Evolutionary conservation across 1,140 invertebrate genomes (phyloP).

Genomic region (Ceratosolen solmsi): DNA sequence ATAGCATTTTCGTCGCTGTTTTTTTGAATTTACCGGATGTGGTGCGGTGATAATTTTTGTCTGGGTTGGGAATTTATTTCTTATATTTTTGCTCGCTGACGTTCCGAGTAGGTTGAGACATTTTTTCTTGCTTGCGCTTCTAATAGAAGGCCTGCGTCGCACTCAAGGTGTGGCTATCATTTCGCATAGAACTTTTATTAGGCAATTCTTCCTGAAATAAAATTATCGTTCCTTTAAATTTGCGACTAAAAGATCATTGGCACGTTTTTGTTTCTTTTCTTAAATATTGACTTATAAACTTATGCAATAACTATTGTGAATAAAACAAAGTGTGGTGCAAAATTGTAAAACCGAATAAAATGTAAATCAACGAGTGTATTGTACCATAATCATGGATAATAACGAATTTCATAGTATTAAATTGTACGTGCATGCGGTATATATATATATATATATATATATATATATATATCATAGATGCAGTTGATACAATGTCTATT

Average conservation of each 20-base stretch:
- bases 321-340: too few species aligned
- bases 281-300: too few species aligned
- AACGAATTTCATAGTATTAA: too few species aligned
- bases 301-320: too few species aligned
- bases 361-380: too few species aligned
- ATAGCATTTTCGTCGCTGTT: constrained; percentile 20
- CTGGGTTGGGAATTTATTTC: not conserved
- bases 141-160: not conserved
- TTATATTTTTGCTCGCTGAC: constrained; percentile 2
- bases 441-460: too few species aligned
- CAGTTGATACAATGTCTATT: too few species aligned
- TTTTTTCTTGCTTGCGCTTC: not conserved
- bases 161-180: constrained; percentile 52
- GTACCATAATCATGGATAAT: too few species aligned
- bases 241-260: not conserved
- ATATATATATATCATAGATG: too few species aligned
- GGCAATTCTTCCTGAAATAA: constrained; percentile 56
- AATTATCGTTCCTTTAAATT: constrained; percentile 24
- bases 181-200: constrained; percentile 53
- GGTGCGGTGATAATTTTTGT: constrained; percentile 39
- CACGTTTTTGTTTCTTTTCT: too few species aligned
- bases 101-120: not conserved
- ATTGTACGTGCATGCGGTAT: too few species aligned
- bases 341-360: too few species aligned
- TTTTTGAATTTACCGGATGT: constrained; percentile 34